Base-by-base conservation (phyloP, 2,888 invertebrate genomes). In the Baccha elongata region DNA sequence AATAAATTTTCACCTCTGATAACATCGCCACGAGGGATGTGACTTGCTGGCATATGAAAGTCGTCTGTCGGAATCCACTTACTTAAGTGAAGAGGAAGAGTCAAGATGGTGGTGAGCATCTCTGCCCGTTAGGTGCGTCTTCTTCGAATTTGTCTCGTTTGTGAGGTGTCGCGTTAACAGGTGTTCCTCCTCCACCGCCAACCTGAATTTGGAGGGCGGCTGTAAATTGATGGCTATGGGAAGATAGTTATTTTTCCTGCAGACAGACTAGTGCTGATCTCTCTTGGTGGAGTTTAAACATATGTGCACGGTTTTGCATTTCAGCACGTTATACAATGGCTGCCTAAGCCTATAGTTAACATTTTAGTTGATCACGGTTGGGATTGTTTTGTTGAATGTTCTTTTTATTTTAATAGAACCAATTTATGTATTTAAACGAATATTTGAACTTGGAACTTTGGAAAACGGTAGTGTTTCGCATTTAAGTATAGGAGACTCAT, bases 1-100 rank as follows among this genome's bases (percentile, higher is more conserved):
- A 86, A 87, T 87, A 87, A 87, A 87, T 87, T 86, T 86, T 86
- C 87, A 86, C 87, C 86, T 85, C 71, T 85, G 87, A 87, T 87
- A 87, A 86, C 81, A 87, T 87, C 86, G 85, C 81, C 75, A 60
- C 53, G 65, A 81, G 76, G 76, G 76, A 68, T 53, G 72, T 21
- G 55, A 53, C 53, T 29, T 17, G 50, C 21, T 58, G n/a, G 60
- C 17, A 42, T 65, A 44, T 68, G 55, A 68, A 50, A 55, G 72
- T 68, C 26, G 67, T 64, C 37, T 8, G 46, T 11, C 21, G 37
- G 73, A 21, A 50, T 50, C 44, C 8, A 15, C 53, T 17, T 46
- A 23, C 46, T 10, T 23, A 10, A 8, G n/a, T n/a, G 35, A 19
- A 26, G 35, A 29, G 29, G 32, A 42, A 3, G 10, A 37, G 13